Evolutionary conservation across 2,113 vertebrate genomes (phyloP).

Genomic region (Brevimyrus niger): DNA sequence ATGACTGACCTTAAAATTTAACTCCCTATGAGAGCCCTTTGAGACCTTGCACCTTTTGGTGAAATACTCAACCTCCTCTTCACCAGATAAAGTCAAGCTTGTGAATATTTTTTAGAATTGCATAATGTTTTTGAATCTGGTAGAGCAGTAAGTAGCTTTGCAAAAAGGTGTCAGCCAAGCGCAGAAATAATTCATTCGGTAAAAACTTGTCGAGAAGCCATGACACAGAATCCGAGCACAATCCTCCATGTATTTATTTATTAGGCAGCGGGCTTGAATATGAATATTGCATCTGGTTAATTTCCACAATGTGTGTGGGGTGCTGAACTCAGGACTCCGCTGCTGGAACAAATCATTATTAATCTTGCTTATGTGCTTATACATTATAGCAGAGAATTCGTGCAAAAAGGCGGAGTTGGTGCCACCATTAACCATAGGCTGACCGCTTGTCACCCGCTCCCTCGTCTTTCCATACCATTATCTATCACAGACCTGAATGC

Average conservation of each 20-base stretch:
- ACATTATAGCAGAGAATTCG: not conserved
- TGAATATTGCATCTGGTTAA: not conserved
- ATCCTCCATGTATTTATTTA: not conserved
- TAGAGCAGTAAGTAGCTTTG: not conserved
- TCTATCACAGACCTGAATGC: not conserved
- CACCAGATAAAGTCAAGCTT: not conserved
- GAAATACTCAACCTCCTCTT: not conserved
- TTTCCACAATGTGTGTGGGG: not conserved
- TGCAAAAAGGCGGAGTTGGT: not conserved
- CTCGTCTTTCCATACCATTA: not conserved
- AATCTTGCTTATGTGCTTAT: not conserved
- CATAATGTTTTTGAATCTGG: not conserved
- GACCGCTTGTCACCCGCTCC: not conserved
- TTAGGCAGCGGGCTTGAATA: not conserved
- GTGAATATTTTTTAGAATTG: not conserved
- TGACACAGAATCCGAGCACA: not conserved
- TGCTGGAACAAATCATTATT: not conserved
- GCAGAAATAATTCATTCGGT: not conserved
- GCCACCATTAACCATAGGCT: not conserved
- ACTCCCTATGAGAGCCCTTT: not conserved
- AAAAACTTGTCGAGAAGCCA: not conserved
- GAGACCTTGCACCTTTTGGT: not conserved
- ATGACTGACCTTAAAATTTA: not conserved
- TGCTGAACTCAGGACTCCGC: not conserved
- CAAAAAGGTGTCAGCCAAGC: not conserved